These are phyloP conservation scores for Microtus richardsoni DNA, from an alignment of 2,113 vertebrate species.

Conservation along the genomic window DNA sequence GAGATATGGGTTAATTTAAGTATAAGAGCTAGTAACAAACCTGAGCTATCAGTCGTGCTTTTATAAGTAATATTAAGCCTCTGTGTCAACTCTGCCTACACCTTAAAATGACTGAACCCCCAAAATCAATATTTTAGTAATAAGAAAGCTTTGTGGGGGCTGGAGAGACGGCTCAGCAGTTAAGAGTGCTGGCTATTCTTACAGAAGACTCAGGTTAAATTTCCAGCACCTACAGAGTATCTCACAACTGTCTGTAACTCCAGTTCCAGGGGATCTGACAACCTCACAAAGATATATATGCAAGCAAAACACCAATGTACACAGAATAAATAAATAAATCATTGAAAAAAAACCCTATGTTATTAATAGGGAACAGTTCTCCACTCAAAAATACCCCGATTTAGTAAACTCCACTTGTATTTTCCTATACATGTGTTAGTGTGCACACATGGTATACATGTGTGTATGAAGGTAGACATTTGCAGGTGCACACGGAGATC, in stretches of 20 bases:
- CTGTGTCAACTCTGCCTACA: no score
- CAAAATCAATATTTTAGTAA: background rate
- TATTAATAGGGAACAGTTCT: background rate
- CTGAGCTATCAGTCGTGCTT: no score
- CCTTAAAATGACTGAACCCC: background rate
- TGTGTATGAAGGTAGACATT: background rate
- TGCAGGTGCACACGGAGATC: background rate
- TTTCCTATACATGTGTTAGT: background rate
- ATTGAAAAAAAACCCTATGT: background rate
- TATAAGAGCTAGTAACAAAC: no score
- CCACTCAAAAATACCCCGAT: background rate
- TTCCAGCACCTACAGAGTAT: background rate
- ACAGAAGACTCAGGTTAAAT: background rate
- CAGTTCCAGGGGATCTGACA: background rate
- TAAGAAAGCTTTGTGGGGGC: background rate
- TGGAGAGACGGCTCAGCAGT: background rate
- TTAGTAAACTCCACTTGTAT: background rate
- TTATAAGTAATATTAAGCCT: no score
- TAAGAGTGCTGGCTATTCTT: background rate
- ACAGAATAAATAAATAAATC: background rate
- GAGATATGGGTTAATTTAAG: no score
- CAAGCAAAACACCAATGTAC: background rate
- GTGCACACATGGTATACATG: background rate
- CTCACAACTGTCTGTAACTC: background rate
- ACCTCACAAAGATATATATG: background rate